Percentiles rank a stretch among this genome's conserved stretches.
Evolutionary conservation across 2,888 invertebrate species (phyloP).

Genomic region (Aplocera efformata): DNA sequence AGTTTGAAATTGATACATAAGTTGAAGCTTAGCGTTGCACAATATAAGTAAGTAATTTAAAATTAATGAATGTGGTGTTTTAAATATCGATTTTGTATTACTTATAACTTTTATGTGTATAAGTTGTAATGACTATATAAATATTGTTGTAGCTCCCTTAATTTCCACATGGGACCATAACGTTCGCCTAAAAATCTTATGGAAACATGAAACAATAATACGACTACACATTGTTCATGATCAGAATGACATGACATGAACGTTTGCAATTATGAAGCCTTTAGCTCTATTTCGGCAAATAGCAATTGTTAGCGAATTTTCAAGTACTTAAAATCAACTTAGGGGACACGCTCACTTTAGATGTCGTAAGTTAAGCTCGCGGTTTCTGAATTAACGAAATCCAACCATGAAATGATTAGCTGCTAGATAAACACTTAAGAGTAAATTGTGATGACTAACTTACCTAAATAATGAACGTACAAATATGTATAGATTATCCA

Average conservation of each 20-base stretch:
- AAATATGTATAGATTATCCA: slow-evolving; percentile 68
- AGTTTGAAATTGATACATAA: slow-evolving; percentile 32
- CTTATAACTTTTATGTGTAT: slow-evolving; percentile 24
- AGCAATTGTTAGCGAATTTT: slow-evolving; percentile 30
- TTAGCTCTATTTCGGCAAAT: slow-evolving; percentile 11
- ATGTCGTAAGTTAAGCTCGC: slow-evolving; percentile 31
- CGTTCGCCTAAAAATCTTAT: slow-evolving; percentile 14
- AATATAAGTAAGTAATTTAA: slow-evolving; percentile 32
- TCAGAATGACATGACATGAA: background rate
- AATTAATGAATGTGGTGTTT: slow-evolving; percentile 39
- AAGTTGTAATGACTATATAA: slow-evolving; percentile 19
- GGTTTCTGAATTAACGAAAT: slow-evolving; percentile 34
- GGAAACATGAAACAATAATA: slow-evolving; percentile 19
- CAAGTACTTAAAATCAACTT: slow-evolving; percentile 36
- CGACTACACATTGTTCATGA: background rate
- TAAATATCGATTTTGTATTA: slow-evolving; percentile 22
- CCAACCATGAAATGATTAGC: slow-evolving; percentile 48
- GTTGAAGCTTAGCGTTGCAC: slow-evolving; percentile 43
- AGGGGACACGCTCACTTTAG: slow-evolving; percentile 50
- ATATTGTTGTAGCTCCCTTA: slow-evolving; percentile 21
- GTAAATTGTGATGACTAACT: slow-evolving; percentile 63
- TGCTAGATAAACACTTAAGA: slow-evolving; percentile 51
- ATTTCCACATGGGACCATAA: slow-evolving; percentile 24
- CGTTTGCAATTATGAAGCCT: slow-evolving; percentile 1
- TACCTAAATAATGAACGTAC: slow-evolving; percentile 72